phyloP scores from a whole-genome alignment of 2,797 vertebrate genomes.

The Lithobates pipiens region DNA sequence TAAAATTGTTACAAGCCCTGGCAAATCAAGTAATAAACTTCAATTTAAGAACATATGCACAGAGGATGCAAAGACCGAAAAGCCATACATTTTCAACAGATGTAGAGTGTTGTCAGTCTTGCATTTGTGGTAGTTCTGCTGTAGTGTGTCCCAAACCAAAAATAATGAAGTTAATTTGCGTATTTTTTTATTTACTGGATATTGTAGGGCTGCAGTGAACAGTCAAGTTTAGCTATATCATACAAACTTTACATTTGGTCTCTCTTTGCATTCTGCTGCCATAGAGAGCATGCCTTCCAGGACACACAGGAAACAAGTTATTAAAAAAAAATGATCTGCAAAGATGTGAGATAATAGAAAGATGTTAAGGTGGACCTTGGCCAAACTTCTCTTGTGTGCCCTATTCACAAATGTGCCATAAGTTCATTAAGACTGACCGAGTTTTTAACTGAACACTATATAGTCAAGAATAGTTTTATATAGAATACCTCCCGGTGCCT shows the following conservation, averaged over 20 bases:
- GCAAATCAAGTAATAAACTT: not conserved
- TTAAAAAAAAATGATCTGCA: not conserved
- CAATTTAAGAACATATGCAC: not conserved
- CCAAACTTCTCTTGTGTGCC: slow-evolving; percentile 20
- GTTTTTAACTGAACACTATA: slow-evolving; percentile 18
- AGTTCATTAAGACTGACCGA: slow-evolving; percentile 18
- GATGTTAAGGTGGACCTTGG: not conserved
- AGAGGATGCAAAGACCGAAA: no score
- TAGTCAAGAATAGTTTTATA: slow-evolving; percentile 27
- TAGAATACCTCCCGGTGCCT: slow-evolving; percentile 29
- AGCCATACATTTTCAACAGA: not conserved
- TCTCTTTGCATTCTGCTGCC: not conserved
- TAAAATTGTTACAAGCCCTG: no score
- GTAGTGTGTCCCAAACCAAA: not conserved
- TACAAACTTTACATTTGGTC: not conserved
- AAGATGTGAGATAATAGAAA: not conserved
- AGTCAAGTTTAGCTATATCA: not conserved
- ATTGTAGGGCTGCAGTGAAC: slow-evolving; percentile 22
- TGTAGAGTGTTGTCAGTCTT: not conserved
- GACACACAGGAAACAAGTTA: not conserved
- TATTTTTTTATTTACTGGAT: not conserved
- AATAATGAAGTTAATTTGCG: not conserved
- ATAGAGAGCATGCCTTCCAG: slow-evolving; percentile 5
- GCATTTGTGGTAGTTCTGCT: not conserved
- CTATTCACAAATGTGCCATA: slow-evolving; percentile 47